phyloP scores from a whole-genome alignment of 2,888 invertebrate species.

The Anthophora plumipes region DNA sequence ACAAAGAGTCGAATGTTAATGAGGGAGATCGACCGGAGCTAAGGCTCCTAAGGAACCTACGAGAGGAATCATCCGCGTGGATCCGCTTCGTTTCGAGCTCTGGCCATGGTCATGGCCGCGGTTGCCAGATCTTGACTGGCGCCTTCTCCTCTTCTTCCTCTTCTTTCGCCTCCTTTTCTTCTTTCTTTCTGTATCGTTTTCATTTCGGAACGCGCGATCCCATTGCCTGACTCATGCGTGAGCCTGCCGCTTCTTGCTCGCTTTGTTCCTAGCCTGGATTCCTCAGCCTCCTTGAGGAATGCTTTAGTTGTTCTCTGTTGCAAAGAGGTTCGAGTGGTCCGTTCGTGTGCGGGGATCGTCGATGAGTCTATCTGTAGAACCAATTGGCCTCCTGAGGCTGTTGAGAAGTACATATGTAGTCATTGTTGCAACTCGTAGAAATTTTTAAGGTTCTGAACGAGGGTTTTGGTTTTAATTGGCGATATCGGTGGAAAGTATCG shows the following conservation, averaged over 20 bases:
- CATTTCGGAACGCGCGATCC: conserved; percentile 12
- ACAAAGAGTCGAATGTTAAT: conserved; percentile 73
- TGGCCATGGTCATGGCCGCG: conserved; percentile 23
- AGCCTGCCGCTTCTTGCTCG: background rate
- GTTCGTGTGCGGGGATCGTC: background rate
- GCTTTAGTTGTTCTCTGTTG: background rate
- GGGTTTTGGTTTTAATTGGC: too few relatives aligned
- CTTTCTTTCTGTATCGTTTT: conserved; percentile 18
- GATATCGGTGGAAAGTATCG: too few relatives aligned
- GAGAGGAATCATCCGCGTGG: conserved; percentile 61
- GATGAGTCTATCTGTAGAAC: background rate
- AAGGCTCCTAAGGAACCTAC: conserved; percentile 38
- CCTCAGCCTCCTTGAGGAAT: background rate
- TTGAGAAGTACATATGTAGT: too few relatives aligned
- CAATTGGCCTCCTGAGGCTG: too few relatives aligned
- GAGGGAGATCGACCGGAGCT: conserved; percentile 71
- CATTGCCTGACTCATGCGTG: conserved; percentile 16
- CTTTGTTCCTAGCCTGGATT: conserved; percentile 5
- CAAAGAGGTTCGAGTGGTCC: background rate
- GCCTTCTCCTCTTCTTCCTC: conserved; percentile 34
- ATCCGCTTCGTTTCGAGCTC: conserved; percentile 54
- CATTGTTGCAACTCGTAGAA: background rate
- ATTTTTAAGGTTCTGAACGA: background rate
- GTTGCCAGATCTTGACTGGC: conserved; percentile 62
- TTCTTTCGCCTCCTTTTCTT: conserved; percentile 33